Percentiles rank a stretch among this genome's conserved stretches.
Conservation (phyloP, 1,140 invertebrate species). For the Samia ricini region DNA sequence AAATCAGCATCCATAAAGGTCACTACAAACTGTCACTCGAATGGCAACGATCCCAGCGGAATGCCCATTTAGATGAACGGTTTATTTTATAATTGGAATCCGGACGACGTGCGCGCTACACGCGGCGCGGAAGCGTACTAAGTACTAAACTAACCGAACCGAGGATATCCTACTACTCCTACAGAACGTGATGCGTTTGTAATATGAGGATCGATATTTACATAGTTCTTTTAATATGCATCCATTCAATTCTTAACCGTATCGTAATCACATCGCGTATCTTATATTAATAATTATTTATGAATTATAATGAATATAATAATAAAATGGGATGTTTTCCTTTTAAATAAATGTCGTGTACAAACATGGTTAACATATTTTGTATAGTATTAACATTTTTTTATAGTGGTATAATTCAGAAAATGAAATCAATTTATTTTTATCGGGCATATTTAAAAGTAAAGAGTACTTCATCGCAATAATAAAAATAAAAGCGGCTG, state of each 20-base stretch:
- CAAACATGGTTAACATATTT: neutral
- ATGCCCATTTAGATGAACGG: slow-evolving; percentile 18
- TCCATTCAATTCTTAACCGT: slow-evolving; percentile 6
- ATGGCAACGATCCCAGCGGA: slow-evolving; percentile 24
- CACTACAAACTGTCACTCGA: slow-evolving; percentile 23
- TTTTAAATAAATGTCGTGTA: no score
- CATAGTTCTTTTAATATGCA: slow-evolving; percentile 72
- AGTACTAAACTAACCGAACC: slow-evolving; percentile 37
- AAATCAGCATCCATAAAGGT: slow-evolving; percentile 17
- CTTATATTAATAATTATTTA: neutral
- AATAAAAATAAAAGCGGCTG: neutral
- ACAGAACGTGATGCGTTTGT: slow-evolving; percentile 62
- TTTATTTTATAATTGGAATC: slow-evolving; percentile 36
- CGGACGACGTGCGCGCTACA: slow-evolving; percentile 59
- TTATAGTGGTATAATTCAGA: no score
- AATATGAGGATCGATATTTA: slow-evolving; percentile 72
- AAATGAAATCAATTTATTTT: no score
- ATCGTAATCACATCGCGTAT: neutral
- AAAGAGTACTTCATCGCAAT: neutral
- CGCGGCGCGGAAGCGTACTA: slow-evolving; percentile 60
- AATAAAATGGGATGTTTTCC: neutral
- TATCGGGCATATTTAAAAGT: neutral
- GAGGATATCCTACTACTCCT: slow-evolving; percentile 52
- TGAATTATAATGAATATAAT: neutral
- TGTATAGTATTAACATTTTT: neutral